Evolutionary conservation across 2,888 invertebrate species (phyloP), one percentile per base, ranked within the genome.

Genomic region (Erannis defoliaria): DNA sequence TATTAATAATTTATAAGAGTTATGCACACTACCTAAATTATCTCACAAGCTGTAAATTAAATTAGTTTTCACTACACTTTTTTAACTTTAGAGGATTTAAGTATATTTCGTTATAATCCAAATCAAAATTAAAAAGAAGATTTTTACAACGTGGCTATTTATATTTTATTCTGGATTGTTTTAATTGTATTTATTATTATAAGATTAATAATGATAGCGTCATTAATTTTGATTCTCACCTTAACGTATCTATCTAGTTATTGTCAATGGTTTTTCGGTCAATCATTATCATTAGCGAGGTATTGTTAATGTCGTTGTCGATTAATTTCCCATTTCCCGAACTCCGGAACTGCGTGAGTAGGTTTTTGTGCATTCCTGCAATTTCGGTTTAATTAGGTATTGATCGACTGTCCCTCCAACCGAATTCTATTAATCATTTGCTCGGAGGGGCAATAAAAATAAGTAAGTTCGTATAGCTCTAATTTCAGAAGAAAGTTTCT

Each of bases 241-340:
- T 14, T 5, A 35, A 33, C 45, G 50, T 31, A 49, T 60, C 49
- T 50, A 45, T 38, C 51, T 55, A 19, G 14, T 33, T 48, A 26
- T 75, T 71, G 73, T 9, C 35, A 35, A 45, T 35, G 33, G 35
- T 80, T 82, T 85, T 85, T 75, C 74, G 71, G 74, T 78, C 83
- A 84, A 84, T 86, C 82, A 85, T 71, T 71, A 71, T 88, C 87
- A 88, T 89, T 86, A 88, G 80, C 72, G 77, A 72, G 70, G 80
- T 77, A 84, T 85, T 88, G 86, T 89, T 88, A 88, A 88, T 88
- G 85, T 80, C 77, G 70, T 70, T 76, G 75, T 78, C 85, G 82
- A 89, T 88, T 88, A 88, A 88, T 88, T 80, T 85, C 82, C 80
- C 86, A 86, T 88, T 88, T 86, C 74, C 78, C 73, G 75, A 82